A percentile compares a stretch with the other conserved stretches of the same genome.
Conservation (phyloP, 2,113 vertebrate genomes). For the Aegotheles bennettii region DNA sequence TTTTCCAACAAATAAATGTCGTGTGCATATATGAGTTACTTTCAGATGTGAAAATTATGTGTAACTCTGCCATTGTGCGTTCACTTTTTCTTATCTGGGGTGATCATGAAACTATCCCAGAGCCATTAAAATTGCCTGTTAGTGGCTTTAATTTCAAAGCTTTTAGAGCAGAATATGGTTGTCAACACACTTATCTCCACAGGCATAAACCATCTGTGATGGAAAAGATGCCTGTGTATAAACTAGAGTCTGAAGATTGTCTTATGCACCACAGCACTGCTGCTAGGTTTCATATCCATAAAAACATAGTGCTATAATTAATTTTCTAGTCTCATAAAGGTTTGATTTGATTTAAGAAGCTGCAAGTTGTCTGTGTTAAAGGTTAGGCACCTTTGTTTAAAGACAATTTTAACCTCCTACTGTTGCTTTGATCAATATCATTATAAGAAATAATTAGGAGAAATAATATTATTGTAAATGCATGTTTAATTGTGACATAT, state of each 20-base stretch:
- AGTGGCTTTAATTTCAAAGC: not conserved
- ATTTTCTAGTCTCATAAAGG: not conserved
- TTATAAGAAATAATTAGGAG: not conserved
- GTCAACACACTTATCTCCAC: not conserved
- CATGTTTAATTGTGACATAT: constrained; percentile 19
- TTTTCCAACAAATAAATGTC: not conserved
- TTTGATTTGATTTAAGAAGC: constrained; percentile 27
- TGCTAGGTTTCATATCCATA: not conserved
- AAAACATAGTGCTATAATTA: constrained; percentile 23
- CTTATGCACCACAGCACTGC: not conserved
- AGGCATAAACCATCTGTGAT: not conserved
- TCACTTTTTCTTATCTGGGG: not conserved
- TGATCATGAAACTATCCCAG: not conserved
- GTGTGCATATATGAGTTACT: not conserved
- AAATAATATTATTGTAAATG: not conserved
- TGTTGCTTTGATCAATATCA: constrained; percentile 11
- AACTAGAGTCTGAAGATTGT: not conserved
- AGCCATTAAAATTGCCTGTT: not conserved
- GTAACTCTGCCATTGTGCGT: not conserved
- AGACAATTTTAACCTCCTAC: constrained; percentile 14
- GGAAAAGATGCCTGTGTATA: not conserved
- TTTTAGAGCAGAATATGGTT: not conserved
- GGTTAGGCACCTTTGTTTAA: constrained; percentile 28
- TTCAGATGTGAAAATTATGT: not conserved
- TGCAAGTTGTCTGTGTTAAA: constrained; percentile 6